These are phyloP conservation scores for Gasteruption jaculator DNA, from an alignment of 2,888 invertebrate genomes.

Conservation along the genomic window DNA sequence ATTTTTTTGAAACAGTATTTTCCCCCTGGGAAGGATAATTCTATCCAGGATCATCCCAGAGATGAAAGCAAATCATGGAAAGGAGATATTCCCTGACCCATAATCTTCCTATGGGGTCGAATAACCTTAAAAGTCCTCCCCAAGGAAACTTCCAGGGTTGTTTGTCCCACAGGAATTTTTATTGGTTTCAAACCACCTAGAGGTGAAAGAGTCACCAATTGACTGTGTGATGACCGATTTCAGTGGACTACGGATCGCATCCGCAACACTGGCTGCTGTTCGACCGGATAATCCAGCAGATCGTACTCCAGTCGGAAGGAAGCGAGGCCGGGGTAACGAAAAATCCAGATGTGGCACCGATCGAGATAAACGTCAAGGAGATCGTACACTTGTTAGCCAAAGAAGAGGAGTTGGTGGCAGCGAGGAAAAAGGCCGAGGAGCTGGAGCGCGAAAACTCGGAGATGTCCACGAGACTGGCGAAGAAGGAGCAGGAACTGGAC, in stretches of 20 bases:
- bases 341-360: constrained; percentile 81
- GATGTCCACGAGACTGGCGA: constrained; percentile 78
- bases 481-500: constrained; percentile 91
- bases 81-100: not conserved
- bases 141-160: no score
- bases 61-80: not conserved
- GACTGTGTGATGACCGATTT: constrained; percentile 22
- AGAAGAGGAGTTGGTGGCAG: constrained; percentile 87
- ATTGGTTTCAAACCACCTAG: constrained; percentile 12
- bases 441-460: constrained; percentile 86
- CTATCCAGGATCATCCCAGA: no score
- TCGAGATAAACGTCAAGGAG: constrained; percentile 87
- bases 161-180: no score
- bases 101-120: no score
- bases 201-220: not conserved
- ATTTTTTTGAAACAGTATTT: no score
- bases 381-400: constrained; percentile 87
- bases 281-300: constrained; percentile 91
- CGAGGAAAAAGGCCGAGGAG: constrained; percentile 81
- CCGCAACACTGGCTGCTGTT: constrained; percentile 92
- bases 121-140: no score
- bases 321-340: constrained; percentile 51
- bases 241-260: constrained; percentile 81
- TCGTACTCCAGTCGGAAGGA: constrained; percentile 76
- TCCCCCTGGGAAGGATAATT: no score